Conservation (phyloP, 2,113 vertebrate genomes). For the Zeus faber region DNA sequence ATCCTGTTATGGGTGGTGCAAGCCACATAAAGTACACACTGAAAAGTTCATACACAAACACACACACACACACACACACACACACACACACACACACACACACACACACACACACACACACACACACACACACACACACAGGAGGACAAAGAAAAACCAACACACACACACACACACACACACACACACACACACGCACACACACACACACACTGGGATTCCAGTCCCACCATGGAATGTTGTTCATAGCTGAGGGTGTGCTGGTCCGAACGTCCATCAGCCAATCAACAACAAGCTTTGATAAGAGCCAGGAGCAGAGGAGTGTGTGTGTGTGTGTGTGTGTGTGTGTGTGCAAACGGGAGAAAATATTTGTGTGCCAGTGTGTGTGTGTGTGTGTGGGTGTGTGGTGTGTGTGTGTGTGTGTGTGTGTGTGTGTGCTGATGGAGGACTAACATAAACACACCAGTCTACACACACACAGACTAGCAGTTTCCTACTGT, state of each 20-base stretch:
- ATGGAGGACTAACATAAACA: conserved; percentile 5
- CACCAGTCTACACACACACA: conserved; percentile 15
- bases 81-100: conserved; percentile 1
- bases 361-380: neutral
- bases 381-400: neutral
- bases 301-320: conserved; percentile 57
- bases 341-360: no score
- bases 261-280: conserved; percentile 28
- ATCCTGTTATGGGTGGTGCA: no score
- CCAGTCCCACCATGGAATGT: conserved; percentile 44
- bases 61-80: neutral
- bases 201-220: conserved; percentile 23
- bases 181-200: neutral
- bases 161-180: conserved; percentile 1
- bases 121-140: conserved; percentile 10
- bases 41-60: no score
- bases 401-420: no score
- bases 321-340: conserved; percentile 14
- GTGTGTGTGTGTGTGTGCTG: neutral
- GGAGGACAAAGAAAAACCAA: neutral
- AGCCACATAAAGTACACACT: no score
- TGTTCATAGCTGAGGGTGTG: conserved; percentile 52
- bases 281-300: conserved; percentile 62
- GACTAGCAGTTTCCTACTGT: conserved; percentile 48
- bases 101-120: neutral